A percentile compares a stretch with the other conserved stretches of the same genome.
Evolutionary conservation across 2,113 vertebrate species (phyloP).

Genomic region (Pholis gunnellus): DNA sequence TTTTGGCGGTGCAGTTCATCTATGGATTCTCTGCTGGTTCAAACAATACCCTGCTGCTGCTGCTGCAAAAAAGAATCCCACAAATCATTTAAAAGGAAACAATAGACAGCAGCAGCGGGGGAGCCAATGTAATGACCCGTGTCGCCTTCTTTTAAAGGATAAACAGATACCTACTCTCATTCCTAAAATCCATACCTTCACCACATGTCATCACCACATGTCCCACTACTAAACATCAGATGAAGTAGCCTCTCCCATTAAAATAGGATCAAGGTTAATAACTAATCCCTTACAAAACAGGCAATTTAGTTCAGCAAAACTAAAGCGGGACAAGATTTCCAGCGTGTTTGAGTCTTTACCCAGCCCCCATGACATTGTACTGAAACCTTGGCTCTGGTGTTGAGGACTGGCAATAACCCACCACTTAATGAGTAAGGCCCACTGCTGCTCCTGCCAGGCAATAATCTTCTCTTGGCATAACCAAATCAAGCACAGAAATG

Average conservation of each 20-base stretch:
- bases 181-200: slow-evolving; percentile 24
- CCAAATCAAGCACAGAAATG: slow-evolving; percentile 80
- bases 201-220: neutral
- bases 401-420: slow-evolving; percentile 80
- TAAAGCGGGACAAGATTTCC: slow-evolving; percentile 60
- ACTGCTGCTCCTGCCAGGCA: slow-evolving; percentile 75
- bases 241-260: slow-evolving; percentile 9
- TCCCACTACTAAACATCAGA: slow-evolving; percentile 1
- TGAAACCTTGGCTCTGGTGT: slow-evolving; percentile 75
- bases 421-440: slow-evolving; percentile 80
- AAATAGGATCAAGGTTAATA: slow-evolving; percentile 58
- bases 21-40: slow-evolving; percentile 30
- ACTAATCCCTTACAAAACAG: slow-evolving; percentile 55
- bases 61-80: slow-evolving; percentile 28
- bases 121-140: slow-evolving; percentile 45
- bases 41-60: slow-evolving; percentile 34
- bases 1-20: slow-evolving; percentile 35
- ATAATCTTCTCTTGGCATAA: slow-evolving; percentile 82
- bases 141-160: slow-evolving; percentile 37
- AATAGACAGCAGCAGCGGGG: slow-evolving; percentile 12
- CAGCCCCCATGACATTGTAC: slow-evolving; percentile 70
- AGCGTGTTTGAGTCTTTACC: slow-evolving; percentile 60
- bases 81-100: slow-evolving; percentile 64
- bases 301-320: slow-evolving; percentile 52
- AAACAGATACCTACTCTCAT: slow-evolving; percentile 41